Percentiles rank a stretch among this genome's conserved stretches.
These are phyloP conservation scores for Metellina segmentata DNA, from an alignment of 2,888 invertebrate genomes.

Conservation along the genomic window DNA sequence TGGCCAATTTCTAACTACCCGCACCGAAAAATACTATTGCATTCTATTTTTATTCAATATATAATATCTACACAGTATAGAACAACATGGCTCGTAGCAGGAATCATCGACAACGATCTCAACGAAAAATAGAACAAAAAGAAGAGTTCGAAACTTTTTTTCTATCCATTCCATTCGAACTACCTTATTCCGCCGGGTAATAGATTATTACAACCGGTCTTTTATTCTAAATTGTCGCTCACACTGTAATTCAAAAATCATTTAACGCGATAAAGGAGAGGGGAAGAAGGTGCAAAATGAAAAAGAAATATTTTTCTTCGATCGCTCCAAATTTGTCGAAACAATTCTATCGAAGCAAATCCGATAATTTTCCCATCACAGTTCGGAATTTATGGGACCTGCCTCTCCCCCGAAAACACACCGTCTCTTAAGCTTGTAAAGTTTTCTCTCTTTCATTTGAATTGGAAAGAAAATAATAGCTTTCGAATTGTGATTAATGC, in stretches of 20 bases:
- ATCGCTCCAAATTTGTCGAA: conserved; percentile 69
- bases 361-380: conserved; percentile 74
- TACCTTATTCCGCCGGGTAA: conserved; percentile 21
- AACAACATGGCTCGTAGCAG: no score
- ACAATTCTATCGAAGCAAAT: conserved; percentile 72
- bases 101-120: no score
- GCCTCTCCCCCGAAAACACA: conserved; percentile 42
- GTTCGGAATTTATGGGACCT: conserved; percentile 59
- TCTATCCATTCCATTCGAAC: not conserved
- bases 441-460: conserved; percentile 57
- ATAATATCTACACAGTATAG: no score
- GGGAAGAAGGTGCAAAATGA: conserved; percentile 5
- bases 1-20: no score
- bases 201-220: conserved; percentile 61
- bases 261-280: conserved; percentile 36
- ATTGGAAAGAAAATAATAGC: conserved; percentile 71
- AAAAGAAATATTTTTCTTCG: conserved; percentile 39
- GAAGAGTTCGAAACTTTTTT: not conserved
- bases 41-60: no score
- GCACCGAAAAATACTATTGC: no score
- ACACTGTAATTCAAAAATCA: conserved; percentile 71
- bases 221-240: conserved; percentile 64
- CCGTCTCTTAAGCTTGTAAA: conserved; percentile 34
- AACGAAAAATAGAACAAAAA: not conserved
- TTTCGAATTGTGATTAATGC: conserved; percentile 74